Evolutionary conservation across 2,888 invertebrate genomes (phyloP), one percentile per base, ranked within the genome.

Genomic region (Hydraecia micacea): DNA sequence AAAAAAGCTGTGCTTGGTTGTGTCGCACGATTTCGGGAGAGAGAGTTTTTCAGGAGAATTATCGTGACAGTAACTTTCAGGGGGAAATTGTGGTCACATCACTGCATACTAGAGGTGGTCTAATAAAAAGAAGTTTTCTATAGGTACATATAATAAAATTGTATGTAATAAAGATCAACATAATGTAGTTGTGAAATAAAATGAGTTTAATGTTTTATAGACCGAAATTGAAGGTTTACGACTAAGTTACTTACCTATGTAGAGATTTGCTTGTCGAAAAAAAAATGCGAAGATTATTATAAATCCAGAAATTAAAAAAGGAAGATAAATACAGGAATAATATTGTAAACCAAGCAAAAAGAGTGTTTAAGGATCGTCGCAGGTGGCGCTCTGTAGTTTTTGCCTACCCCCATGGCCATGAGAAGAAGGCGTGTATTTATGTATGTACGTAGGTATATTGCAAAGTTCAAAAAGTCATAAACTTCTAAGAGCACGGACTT

Each of bases 1-100:
- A 81, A 87, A 87, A 84, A 89, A 82, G 83, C 80, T 76, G 63
- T 80, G 81, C 78, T 42, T 77, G 65, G 28, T 66, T 76, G 70
- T 77, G 69, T 73, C 39, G 39, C 25, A 60, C 36, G 68, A 68
- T 65, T 58, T n/a, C 36, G 49, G 58, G 81, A 7, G 52, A 28
- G 36, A 39, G 18, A 70, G 15, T 21, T 60, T 39, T 49, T 67
- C 18, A 13, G 21, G 46, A 13, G 28, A 18, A 55, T 75, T 21
- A 60, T 55, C 13, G 60, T n/a, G 3, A 21, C 15, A 28, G 39
- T 60, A 7, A 46, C 32, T 77, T 77, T 71, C 15, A 0, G 3
- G 28, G 66, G 2, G 49, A 55, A 2, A 9, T 21, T 52, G 13
- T 81, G 70, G 60, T 76, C 49, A 76, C 8, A 39, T 0, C 18